Percentiles rank a stretch among this genome's conserved stretches.
Conservation (phyloP, 2,113 vertebrate genomes). For the Chionodraco myersi region DNA sequence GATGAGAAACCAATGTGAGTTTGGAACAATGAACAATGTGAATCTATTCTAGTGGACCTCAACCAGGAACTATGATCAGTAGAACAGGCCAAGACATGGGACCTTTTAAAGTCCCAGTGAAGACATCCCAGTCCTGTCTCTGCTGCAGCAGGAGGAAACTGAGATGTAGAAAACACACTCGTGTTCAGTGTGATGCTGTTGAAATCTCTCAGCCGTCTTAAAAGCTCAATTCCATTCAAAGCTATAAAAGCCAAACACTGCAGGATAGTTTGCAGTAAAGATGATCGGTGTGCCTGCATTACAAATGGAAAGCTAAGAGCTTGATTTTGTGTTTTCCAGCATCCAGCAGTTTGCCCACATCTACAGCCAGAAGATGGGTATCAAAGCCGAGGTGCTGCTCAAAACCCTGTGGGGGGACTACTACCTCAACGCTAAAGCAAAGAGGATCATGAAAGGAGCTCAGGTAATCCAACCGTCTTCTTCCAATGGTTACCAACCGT, state of each 20-base stretch:
- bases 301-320: background rate
- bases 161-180: slow-evolving; percentile 1
- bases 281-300: background rate
- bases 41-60: too few species aligned
- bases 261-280: background rate
- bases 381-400: slow-evolving; percentile 87
- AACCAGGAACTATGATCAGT: too few species aligned
- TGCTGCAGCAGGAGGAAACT: slow-evolving; percentile 9
- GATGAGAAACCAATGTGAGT: too few species aligned
- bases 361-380: slow-evolving; percentile 94
- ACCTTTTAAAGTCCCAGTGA: too few species aligned
- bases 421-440: slow-evolving; percentile 92
- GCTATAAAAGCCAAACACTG: background rate
- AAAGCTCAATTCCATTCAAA: slow-evolving; percentile 3
- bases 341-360: slow-evolving; percentile 93
- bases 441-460: slow-evolving; percentile 96
- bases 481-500: too few species aligned
- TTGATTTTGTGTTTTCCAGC: slow-evolving; percentile 78
- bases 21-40: too few species aligned
- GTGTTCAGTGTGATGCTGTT: background rate
- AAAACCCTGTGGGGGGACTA: slow-evolving; percentile 98
- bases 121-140: too few species aligned
- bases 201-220: background rate
- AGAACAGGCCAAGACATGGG: too few species aligned
- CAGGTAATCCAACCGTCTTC: slow-evolving; percentile 83